A percentile compares a stretch with the other conserved stretches of the same genome.
Evolutionary conservation across 2,888 invertebrate species (phyloP).

Genomic region (Apocheima hispidaria): DNA sequence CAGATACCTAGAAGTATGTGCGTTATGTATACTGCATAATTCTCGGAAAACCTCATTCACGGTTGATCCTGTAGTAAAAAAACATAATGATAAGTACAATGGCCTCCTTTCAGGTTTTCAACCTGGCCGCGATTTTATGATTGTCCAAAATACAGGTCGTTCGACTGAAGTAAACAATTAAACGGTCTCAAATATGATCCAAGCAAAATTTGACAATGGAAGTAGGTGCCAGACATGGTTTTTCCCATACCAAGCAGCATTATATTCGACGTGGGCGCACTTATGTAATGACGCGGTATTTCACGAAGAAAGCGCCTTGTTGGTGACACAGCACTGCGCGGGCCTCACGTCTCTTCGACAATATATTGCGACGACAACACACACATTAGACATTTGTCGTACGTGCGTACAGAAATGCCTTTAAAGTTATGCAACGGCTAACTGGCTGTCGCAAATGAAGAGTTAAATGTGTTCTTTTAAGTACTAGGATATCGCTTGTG

Average conservation of each 20-base stretch:
- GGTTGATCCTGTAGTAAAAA: too few species aligned
- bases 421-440: conserved; percentile 43
- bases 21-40: too few species aligned
- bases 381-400: conserved; percentile 44
- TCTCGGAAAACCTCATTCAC: too few species aligned
- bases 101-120: neutral
- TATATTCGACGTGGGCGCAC: conserved; percentile 40
- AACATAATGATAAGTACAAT: neutral
- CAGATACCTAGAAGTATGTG: too few species aligned
- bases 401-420: conserved; percentile 45
- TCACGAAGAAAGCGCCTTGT: conserved; percentile 46
- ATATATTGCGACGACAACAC: conserved; percentile 41
- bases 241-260: conserved; percentile 44
- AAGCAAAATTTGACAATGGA: conserved; percentile 27
- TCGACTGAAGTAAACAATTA: conserved; percentile 12
- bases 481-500: conserved; percentile 16
- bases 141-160: too few species aligned
- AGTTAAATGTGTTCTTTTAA: conserved; percentile 31
- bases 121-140: too few species aligned
- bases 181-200: conserved; percentile 16
- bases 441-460: conserved; percentile 40
- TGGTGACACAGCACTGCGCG: conserved; percentile 27
- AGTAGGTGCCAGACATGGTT: conserved; percentile 29
- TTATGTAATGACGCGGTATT: conserved; percentile 46
- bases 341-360: conserved; percentile 40